phyloP scores from a whole-genome alignment of 2,888 invertebrate genomes.

The Oasisia sp. region DNA sequence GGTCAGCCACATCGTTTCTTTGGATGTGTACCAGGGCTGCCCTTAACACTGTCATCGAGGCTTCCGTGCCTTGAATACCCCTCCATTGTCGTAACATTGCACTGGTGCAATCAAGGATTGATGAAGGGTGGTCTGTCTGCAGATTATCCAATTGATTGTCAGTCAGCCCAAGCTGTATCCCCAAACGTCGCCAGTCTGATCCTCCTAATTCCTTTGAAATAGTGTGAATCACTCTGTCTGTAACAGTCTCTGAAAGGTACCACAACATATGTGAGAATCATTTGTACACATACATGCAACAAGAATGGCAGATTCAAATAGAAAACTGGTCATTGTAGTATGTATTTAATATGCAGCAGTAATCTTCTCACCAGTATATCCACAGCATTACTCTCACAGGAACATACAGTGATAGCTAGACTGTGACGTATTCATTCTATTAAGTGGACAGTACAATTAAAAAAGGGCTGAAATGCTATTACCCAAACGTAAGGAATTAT shows the following conservation, averaged over 20 bases:
- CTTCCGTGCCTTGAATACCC: neutral
- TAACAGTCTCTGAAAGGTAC: neutral
- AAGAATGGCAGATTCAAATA: too few species aligned
- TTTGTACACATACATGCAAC: neutral
- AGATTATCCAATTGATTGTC: neutral
- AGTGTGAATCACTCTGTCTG: neutral
- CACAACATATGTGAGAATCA: neutral
- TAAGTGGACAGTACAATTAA: too few species aligned
- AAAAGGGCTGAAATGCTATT: too few species aligned
- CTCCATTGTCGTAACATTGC: neutral
- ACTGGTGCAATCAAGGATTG: neutral
- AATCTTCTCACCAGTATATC: too few species aligned
- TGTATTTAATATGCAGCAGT: too few species aligned
- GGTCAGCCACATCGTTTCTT: neutral
- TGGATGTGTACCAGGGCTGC: neutral
- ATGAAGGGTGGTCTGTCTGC: neutral
- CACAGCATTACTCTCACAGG: too few species aligned
- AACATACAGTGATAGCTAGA: too few species aligned
- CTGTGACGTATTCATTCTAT: too few species aligned
- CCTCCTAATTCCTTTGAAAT: neutral
- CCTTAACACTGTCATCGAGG: neutral
- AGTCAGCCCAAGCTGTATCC: neutral
- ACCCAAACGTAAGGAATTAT: too few species aligned
- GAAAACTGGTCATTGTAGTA: too few species aligned
- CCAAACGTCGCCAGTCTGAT: neutral